A percentile compares a stretch with the other conserved stretches of the same genome.
Conservation (phyloP, 2,888 invertebrate species). For the Drosophila subsilvestris region DNA sequence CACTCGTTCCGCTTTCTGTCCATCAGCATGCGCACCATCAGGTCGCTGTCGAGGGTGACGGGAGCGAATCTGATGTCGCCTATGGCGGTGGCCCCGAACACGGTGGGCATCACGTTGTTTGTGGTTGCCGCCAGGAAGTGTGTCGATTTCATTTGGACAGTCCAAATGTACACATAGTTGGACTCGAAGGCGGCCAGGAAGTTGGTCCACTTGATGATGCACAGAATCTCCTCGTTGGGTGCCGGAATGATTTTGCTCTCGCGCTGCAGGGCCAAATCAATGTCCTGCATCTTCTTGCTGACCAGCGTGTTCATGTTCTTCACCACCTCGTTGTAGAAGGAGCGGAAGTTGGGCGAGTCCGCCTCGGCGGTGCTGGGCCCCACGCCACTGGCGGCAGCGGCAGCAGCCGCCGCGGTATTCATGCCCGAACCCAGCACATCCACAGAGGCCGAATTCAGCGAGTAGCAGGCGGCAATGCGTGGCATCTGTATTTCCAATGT, state of each 20-base stretch:
- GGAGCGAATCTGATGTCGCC: conserved; percentile 77
- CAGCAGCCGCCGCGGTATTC: conserved; percentile 6
- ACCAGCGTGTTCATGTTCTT: conserved; percentile 82
- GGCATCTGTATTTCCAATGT: conserved; percentile 66
- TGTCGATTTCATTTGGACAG: conserved; percentile 73
- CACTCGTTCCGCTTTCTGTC: conserved; percentile 61
- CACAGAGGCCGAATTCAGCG: conserved; percentile 58
- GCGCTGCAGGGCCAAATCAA: conserved; percentile 80
- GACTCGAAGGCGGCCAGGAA: conserved; percentile 81
- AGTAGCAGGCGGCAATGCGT: conserved; percentile 77
- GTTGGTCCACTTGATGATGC: conserved; percentile 82
- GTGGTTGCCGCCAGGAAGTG: conserved; percentile 80
- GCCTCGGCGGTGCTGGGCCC: background rate
- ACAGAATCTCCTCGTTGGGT: conserved; percentile 81
- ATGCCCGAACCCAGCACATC: conserved; percentile 31
- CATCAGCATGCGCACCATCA: conserved; percentile 80
- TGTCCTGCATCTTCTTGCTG: conserved; percentile 83
- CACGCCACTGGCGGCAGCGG: background rate
- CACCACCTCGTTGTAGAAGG: conserved; percentile 78
- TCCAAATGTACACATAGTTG: conserved; percentile 81
- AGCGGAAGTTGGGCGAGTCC: conserved; percentile 45
- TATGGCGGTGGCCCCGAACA: conserved; percentile 78
- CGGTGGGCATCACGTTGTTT: conserved; percentile 80
- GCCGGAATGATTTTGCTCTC: conserved; percentile 81
- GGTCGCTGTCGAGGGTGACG: background rate